Percentiles rank a stretch among this genome's conserved stretches.
These are phyloP conservation scores for Muscicapa striata DNA, from an alignment of 2,797 vertebrate species.

Conservation along the genomic window DNA sequence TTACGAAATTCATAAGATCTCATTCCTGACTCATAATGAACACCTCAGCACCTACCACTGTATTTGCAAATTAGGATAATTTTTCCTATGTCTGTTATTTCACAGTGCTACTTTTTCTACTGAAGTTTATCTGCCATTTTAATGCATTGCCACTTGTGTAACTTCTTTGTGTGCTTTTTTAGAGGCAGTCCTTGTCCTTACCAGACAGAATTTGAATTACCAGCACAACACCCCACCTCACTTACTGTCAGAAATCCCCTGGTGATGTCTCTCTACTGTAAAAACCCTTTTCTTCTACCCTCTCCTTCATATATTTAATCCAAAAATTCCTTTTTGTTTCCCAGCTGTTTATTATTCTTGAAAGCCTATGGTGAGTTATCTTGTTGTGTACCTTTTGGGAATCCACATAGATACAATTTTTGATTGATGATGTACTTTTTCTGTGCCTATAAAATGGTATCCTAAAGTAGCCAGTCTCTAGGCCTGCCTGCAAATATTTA, in stretches of 20 bases:
- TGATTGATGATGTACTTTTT: neutral
- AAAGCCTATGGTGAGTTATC: neutral
- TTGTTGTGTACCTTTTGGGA: neutral
- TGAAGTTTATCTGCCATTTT: neutral
- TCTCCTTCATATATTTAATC: neutral
- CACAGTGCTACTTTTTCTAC: neutral
- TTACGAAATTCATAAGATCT: neutral
- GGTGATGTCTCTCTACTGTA: neutral
- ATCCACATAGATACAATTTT: neutral
- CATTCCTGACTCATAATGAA: neutral
- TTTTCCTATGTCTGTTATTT: neutral
- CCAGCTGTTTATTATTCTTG: neutral
- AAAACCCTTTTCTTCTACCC: neutral
- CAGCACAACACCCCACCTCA: neutral
- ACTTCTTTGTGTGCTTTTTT: neutral
- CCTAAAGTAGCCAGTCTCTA: neutral
- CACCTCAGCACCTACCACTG: neutral
- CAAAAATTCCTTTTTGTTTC: neutral
- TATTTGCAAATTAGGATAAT: neutral
- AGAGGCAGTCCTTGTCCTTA: neutral
- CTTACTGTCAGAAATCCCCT: neutral
- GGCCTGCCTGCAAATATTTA: neutral
- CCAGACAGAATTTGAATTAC: neutral
- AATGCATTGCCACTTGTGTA: neutral
- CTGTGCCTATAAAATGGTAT: neutral